phyloP scores from a whole-genome alignment of 2,113 vertebrate species.

The Hirundichthys speculiger region DNA sequence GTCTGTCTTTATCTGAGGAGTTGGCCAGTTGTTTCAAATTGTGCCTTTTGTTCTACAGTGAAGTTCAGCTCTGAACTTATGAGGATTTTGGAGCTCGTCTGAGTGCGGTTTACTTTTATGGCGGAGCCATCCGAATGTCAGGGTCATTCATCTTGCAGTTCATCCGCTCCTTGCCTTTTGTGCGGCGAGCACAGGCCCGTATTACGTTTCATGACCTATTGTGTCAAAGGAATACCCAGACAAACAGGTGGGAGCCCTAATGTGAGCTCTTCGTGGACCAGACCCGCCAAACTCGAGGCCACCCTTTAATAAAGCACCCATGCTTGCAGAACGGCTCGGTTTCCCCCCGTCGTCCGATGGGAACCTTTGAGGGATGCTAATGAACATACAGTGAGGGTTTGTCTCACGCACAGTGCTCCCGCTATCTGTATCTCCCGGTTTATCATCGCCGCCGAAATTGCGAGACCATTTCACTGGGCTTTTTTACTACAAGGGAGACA shows the following conservation, averaged over 20 bases:
- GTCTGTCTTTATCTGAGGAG: slow-evolving; percentile 78
- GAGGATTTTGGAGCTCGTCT: slow-evolving; percentile 57
- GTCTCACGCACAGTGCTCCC: slow-evolving; percentile 66
- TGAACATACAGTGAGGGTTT: slow-evolving; percentile 70
- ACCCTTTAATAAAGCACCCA: slow-evolving; percentile 82
- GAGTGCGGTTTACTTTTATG: slow-evolving; percentile 76
- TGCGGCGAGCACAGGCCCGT: slow-evolving; percentile 67
- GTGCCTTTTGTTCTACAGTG: slow-evolving; percentile 50
- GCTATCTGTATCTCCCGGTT: slow-evolving; percentile 69
- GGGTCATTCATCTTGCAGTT: slow-evolving; percentile 78
- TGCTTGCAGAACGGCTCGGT: slow-evolving; percentile 80
- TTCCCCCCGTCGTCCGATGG: slow-evolving; percentile 71
- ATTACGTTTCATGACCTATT: slow-evolving; percentile 80
- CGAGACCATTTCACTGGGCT: slow-evolving; percentile 69
- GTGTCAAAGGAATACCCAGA: slow-evolving; percentile 79
- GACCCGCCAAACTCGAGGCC: slow-evolving; percentile 79
- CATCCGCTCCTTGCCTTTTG: slow-evolving; percentile 76
- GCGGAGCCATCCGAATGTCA: slow-evolving; percentile 66
- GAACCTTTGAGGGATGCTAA: slow-evolving; percentile 66
- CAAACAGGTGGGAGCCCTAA: slow-evolving; percentile 89
- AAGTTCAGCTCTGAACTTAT: slow-evolving; percentile 64
- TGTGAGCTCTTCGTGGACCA: slow-evolving; percentile 82
- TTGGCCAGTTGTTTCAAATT: slow-evolving; percentile 73
- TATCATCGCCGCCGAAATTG: slow-evolving; percentile 79
- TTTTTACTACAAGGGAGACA: slow-evolving; percentile 70